Conservation (phyloP, 2,888 invertebrate genomes). For the Helleia helle region DNA sequence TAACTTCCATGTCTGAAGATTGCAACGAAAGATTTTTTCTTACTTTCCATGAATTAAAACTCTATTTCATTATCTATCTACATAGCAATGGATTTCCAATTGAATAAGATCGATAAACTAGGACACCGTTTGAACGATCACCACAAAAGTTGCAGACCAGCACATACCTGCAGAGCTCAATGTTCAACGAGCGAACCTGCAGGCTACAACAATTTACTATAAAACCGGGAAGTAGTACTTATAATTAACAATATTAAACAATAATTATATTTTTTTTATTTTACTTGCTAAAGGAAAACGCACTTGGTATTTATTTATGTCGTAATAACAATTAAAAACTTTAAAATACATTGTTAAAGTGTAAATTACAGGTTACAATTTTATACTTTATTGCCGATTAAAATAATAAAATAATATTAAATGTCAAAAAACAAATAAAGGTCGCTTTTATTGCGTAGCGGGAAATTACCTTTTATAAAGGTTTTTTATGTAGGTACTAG, state of each 20-base stretch:
- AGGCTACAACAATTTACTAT: too few species aligned
- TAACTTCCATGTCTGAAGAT: too few species aligned
- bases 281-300: neutral
- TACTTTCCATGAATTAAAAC: too few species aligned
- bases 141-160: too few species aligned
- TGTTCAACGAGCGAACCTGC: too few species aligned
- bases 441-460: neutral
- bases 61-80: too few species aligned
- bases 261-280: conserved; percentile 4
- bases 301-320: neutral
- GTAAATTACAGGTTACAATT: neutral
- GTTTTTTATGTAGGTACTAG: neutral
- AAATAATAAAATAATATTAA: conserved; percentile 1
- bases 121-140: too few species aligned
- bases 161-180: too few species aligned
- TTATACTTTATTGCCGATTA: neutral
- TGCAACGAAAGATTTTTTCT: too few species aligned
- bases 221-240: too few species aligned
- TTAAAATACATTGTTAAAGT: conserved; percentile 2
- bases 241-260: neutral
- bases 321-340: conserved; percentile 1
- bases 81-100: too few species aligned
- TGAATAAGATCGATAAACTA: too few species aligned
- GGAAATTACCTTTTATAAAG: neutral
- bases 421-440: conserved; percentile 1